phyloP scores from a whole-genome alignment of 2,888 invertebrate species.

The Agrochola macilenta region DNA sequence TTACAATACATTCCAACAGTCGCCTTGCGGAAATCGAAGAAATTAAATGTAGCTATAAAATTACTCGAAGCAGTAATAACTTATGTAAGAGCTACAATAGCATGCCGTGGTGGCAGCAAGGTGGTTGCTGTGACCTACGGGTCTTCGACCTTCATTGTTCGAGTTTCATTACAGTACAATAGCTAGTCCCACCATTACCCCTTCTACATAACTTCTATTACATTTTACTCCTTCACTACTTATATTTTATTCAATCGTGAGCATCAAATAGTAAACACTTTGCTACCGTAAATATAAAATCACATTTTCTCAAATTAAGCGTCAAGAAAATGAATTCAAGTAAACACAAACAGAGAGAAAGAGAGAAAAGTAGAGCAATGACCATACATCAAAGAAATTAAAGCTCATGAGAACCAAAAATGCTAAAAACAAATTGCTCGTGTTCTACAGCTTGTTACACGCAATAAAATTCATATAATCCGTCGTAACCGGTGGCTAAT shows the following conservation, averaged over 20 bases:
- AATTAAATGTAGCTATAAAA: constrained; percentile 38
- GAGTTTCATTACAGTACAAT: constrained; percentile 85
- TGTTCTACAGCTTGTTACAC: constrained; percentile 70
- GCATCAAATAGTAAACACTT: not conserved
- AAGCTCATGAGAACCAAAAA: constrained; percentile 57
- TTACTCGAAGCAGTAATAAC: constrained; percentile 58
- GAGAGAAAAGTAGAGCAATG: constrained; percentile 49
- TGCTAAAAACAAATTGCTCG: constrained; percentile 58
- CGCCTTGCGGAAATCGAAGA: constrained; percentile 33
- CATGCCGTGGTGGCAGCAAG: constrained; percentile 71
- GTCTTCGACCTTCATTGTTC: constrained; percentile 89
- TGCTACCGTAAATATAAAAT: not conserved
- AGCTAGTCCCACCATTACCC: constrained; percentile 73
- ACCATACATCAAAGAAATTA: constrained; percentile 51
- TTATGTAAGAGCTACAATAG: constrained; percentile 69
- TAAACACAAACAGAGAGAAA: constrained; percentile 17
- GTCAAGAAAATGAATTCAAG: constrained; percentile 3
- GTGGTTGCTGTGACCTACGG: constrained; percentile 83
- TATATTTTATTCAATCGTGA: not conserved
- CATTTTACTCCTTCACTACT: constrained; percentile 13
- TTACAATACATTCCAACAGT: constrained; percentile 17
- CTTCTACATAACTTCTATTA: constrained; percentile 61
- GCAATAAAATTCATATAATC: constrained; percentile 73
- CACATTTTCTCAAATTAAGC: not conserved
- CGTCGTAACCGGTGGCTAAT: constrained; percentile 72